Conservation (phyloP, 2,797 vertebrate species). For the Pseudomugil gertrudae region DNA sequence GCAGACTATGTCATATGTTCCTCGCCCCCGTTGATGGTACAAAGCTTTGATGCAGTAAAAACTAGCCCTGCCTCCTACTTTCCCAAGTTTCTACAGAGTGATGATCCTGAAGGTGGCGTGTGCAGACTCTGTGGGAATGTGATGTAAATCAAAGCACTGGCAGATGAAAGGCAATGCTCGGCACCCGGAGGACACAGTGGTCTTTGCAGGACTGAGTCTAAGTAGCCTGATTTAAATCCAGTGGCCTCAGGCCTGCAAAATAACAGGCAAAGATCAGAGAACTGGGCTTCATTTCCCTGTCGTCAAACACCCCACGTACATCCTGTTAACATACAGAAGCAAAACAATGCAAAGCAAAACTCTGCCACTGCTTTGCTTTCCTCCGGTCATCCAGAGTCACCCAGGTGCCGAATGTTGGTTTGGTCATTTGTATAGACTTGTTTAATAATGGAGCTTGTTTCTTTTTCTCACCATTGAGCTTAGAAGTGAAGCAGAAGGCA, state of each 20-base stretch:
- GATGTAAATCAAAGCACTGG: constrained; percentile 65
- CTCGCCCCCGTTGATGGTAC: background rate
- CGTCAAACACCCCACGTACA: constrained; percentile 22
- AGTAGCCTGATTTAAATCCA: constrained; percentile 62
- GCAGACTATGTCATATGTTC: background rate
- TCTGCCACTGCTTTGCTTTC: constrained; percentile 11
- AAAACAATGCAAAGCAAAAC: constrained; percentile 5
- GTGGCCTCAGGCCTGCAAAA: constrained; percentile 55
- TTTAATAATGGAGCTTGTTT: constrained; percentile 3
- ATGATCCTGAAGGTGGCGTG: constrained; percentile 48
- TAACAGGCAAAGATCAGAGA: constrained; percentile 65
- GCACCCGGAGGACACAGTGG: constrained; percentile 54
- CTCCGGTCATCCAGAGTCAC: background rate
- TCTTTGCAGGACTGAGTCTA: constrained; percentile 55
- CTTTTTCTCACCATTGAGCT: constrained; percentile 86
- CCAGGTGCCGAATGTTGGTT: background rate
- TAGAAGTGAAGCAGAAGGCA: constrained; percentile 96
- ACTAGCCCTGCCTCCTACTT: constrained; percentile 17
- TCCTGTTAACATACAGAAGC: constrained; percentile 28
- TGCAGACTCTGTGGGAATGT: constrained; percentile 52
- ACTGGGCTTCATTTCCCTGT: constrained; percentile 24
- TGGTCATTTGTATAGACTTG: constrained; percentile 8
- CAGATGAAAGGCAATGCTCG: constrained; percentile 64
- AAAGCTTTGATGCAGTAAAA: constrained; percentile 5
- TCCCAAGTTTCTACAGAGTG: constrained; percentile 18